A percentile compares a stretch with the other conserved stretches of the same genome.
These are phyloP conservation scores for Scaptomyza reducta DNA, from an alignment of 2,888 invertebrate genomes.

Conservation along the genomic window DNA sequence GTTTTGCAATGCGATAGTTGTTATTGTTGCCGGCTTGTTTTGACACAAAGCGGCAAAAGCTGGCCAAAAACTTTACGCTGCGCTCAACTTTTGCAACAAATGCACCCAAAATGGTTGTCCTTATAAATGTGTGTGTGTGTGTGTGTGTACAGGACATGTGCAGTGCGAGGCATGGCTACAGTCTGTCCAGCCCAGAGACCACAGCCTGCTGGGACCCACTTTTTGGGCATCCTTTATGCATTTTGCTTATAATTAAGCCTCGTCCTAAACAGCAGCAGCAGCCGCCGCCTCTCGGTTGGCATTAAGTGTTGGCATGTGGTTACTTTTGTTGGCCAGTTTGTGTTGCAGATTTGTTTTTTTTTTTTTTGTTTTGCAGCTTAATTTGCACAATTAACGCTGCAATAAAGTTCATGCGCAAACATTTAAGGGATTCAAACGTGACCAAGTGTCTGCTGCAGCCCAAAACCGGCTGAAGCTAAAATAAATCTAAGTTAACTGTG, in stretches of 20 bases:
- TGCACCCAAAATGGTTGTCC: slow-evolving; percentile 22
- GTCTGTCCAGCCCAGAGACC: slow-evolving; percentile 45
- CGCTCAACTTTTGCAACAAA: slow-evolving; percentile 58
- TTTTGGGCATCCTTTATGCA: slow-evolving; percentile 47
- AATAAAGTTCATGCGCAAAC: slow-evolving; percentile 62
- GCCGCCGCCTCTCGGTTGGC: slow-evolving; percentile 56
- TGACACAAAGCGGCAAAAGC: slow-evolving; percentile 66
- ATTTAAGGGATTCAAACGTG: slow-evolving; percentile 42
- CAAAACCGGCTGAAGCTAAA: neutral
- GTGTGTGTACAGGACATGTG: slow-evolving; percentile 36
- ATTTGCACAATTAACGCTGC: slow-evolving; percentile 69
- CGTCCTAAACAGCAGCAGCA: slow-evolving; percentile 54
- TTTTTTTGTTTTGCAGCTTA: slow-evolving; percentile 33
- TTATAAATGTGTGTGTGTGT: slow-evolving; percentile 6
- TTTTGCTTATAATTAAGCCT: slow-evolving; percentile 75
- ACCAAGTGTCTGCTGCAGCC: slow-evolving; percentile 6
- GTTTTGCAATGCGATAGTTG: slow-evolving; percentile 30
- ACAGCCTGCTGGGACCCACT: slow-evolving; percentile 20
- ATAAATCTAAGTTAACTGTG: neutral
- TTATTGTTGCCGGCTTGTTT: slow-evolving; percentile 53
- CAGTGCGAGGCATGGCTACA: slow-evolving; percentile 18
- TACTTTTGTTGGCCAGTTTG: slow-evolving; percentile 31
- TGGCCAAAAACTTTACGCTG: slow-evolving; percentile 63
- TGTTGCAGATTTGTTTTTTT: slow-evolving; percentile 15
- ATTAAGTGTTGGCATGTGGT: slow-evolving; percentile 75